Evolutionary conservation across 1,140 invertebrate genomes (phyloP), one percentile per base, ranked within the genome.

Genomic region (Antheraea pernyi): DNA sequence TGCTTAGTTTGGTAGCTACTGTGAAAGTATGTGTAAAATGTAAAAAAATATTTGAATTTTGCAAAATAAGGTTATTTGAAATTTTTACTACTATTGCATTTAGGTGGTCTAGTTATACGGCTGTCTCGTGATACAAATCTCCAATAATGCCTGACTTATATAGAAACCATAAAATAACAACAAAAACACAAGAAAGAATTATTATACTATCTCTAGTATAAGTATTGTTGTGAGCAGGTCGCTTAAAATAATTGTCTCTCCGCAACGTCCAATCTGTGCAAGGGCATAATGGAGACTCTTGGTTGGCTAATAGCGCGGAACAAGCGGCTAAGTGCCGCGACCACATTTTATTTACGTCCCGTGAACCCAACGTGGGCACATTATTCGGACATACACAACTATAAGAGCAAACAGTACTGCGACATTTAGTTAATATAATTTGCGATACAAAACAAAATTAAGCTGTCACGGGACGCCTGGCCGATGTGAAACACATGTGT

Each of bases 261-360:
- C 46, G 46, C 13, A 53, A 53, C 46, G 16, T 53, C 46, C 46
- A 53, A 53, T 53, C 46, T 11, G 46, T 53, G 16, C 13, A 53
- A 53, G 16, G 46, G 46, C 11, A 53, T 13, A 53, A 13, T 53
- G 63, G 63, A 16, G 37, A 65, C 30, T 39, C 65, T 58, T 22
- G 58, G 48, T 36, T 30, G 69, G 71, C 64, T 78, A 75, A 75
- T 75, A 75, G 76, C 65, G 48, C 70, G 76, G 66, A 75, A 74
- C 69, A 68, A 62, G 65, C 75, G 53, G 11, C 66, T 73, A 75
- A 78, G 73, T 78, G 73, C 67, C 66, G 76, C 65, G 69, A 71
- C 76, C 69, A 75, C 71, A 78, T 73, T 78, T 78, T 78, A 78
- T 78, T 78, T 74, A 75, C 73, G 71, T 64, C 62, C 69, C 67